Evolutionary conservation across 2,888 invertebrate genomes (phyloP).

Genomic region (Yponomeuta sedellus): DNA sequence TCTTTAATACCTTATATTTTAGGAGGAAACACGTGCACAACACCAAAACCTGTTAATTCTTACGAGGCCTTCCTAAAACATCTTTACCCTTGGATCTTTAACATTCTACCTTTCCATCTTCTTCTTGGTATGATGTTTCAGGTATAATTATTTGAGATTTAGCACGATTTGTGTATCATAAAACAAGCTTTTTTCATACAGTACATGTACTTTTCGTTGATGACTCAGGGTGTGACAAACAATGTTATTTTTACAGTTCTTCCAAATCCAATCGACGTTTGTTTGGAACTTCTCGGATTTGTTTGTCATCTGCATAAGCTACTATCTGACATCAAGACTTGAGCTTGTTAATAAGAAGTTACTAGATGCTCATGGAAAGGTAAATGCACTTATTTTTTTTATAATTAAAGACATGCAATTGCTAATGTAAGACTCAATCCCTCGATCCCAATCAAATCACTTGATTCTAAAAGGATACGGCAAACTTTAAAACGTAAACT

Average conservation of each 20-base stretch:
- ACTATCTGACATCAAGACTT: slow-evolving; percentile 73
- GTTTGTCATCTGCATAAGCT: slow-evolving; percentile 77
- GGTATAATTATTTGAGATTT: slow-evolving; percentile 27
- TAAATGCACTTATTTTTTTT: not conserved
- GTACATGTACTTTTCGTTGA: too few species aligned
- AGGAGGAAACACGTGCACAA: slow-evolving; percentile 35
- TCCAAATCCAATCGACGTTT: slow-evolving; percentile 74
- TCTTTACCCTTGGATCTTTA: slow-evolving; percentile 39
- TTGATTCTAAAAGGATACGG: not conserved
- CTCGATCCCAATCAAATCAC: not conserved
- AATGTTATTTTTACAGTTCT: slow-evolving; percentile 20
- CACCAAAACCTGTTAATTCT: slow-evolving; percentile 23
- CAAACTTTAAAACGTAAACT: not conserved
- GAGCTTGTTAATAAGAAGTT: slow-evolving; percentile 57
- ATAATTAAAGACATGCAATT: not conserved
- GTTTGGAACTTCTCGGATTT: slow-evolving; percentile 79
- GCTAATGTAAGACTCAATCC: too few species aligned
- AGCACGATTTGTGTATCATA: not conserved
- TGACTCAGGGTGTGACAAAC: not conserved
- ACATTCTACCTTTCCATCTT: slow-evolving; percentile 33
- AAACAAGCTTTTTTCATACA: too few species aligned
- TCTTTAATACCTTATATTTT: slow-evolving; percentile 36
- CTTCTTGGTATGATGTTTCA: slow-evolving; percentile 31
- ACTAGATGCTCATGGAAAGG: slow-evolving; percentile 12
- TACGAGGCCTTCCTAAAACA: slow-evolving; percentile 34